Evolutionary conservation across 2,113 vertebrate genomes (phyloP).

Genomic region (Grantiella picta): DNA sequence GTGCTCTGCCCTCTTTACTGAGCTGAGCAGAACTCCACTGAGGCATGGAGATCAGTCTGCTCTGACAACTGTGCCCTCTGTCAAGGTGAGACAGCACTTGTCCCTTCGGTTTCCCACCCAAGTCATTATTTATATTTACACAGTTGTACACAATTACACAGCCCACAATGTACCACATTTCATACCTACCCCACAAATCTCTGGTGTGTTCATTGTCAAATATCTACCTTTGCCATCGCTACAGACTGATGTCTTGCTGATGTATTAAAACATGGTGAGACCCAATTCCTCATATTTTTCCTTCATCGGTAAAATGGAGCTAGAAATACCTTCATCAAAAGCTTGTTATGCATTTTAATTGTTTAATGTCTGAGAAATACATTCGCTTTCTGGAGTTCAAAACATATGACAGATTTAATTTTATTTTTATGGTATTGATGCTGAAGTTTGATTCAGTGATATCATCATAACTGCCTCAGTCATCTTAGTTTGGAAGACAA

Average conservation of each 20-base stretch:
- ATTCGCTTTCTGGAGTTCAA: background rate
- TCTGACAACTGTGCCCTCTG: background rate
- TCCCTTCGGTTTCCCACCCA: background rate
- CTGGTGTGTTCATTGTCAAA: background rate
- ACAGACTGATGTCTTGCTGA: background rate
- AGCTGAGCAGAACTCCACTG: background rate
- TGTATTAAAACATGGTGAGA: background rate
- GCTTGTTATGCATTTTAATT: background rate
- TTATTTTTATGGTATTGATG: background rate
- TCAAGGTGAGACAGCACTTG: background rate
- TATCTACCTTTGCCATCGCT: background rate
- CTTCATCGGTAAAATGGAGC: background rate
- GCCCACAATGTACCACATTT: background rate
- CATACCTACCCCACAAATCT: background rate
- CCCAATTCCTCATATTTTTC: background rate
- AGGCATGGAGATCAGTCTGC: slow-evolving; percentile 24
- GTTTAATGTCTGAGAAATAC: background rate
- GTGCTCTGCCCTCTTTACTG: background rate
- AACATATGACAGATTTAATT: background rate
- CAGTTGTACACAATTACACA: background rate
- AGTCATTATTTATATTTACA: background rate
- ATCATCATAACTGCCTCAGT: background rate
- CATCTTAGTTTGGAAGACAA: background rate
- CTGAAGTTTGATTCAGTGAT: background rate
- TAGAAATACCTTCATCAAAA: background rate